Conservation (phyloP, 2,888 invertebrate species). For the Hetaerina titia region DNA sequence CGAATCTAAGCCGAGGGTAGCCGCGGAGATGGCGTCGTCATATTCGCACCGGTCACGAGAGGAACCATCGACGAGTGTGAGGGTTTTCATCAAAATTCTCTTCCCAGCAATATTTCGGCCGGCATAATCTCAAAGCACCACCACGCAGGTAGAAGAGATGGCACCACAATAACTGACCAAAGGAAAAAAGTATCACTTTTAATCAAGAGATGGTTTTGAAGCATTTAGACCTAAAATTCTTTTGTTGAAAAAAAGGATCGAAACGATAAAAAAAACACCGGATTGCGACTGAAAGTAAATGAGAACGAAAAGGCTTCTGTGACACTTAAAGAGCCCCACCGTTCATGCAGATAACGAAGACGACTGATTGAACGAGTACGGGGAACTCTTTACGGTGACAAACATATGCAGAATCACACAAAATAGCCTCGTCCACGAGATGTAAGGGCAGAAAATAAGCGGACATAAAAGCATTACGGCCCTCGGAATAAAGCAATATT, state of each 20-base stretch:
- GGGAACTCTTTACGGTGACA: not conserved
- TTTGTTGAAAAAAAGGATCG: too few species aligned
- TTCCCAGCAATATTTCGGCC: not conserved
- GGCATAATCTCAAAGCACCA: not conserved
- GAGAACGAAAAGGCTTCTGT: too few species aligned
- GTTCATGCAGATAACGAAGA: too few species aligned
- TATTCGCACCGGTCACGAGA: not conserved
- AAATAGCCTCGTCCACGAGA: not conserved
- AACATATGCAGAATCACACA: not conserved
- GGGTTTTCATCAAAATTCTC: not conserved
- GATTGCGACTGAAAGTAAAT: too few species aligned
- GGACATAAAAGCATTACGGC: not conserved
- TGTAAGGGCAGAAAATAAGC: not conserved
- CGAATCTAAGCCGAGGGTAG: not conserved
- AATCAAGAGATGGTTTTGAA: too few species aligned
- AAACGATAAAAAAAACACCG: too few species aligned
- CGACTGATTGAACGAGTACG: too few species aligned
- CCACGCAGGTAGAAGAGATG: not conserved
- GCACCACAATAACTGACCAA: not conserved
- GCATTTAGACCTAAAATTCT: too few species aligned
- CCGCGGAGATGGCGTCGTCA: not conserved
- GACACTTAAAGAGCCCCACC: too few species aligned
- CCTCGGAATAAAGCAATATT: not conserved
- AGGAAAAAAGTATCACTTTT: too few species aligned
- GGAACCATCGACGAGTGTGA: not conserved